Evolutionary conservation across 1,140 invertebrate genomes (phyloP).

Genomic region (Neuroterus valhalla): DNA sequence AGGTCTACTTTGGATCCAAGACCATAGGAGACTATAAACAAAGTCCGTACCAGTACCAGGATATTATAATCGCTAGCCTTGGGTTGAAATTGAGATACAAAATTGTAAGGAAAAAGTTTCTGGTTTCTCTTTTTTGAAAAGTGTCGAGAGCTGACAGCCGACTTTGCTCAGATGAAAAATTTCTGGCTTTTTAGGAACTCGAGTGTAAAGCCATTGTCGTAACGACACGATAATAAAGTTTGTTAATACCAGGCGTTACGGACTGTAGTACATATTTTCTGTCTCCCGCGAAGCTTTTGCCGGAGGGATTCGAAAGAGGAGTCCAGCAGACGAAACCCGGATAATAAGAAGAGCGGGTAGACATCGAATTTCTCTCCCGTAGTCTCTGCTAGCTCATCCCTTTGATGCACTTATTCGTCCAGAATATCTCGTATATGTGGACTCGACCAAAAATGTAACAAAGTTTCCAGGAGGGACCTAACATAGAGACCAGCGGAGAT

Average conservation of each 20-base stretch:
- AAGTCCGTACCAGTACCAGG: no score
- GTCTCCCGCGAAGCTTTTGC: conserved; percentile 26
- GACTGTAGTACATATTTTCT: conserved; percentile 27
- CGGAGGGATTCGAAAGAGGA: conserved; percentile 28
- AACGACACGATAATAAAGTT: conserved; percentile 29
- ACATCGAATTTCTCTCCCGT: conserved; percentile 47
- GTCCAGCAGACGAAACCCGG: conserved; percentile 23
- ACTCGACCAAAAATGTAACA: conserved; percentile 71
- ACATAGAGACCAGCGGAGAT: conserved; percentile 63
- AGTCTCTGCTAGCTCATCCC: conserved; percentile 55
- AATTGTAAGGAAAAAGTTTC: background rate
- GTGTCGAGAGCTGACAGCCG: conserved; percentile 5
- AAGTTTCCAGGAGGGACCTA: conserved; percentile 65
- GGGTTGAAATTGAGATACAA: background rate
- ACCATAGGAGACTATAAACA: background rate
- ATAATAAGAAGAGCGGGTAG: conserved; percentile 48
- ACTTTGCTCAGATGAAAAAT: conserved; percentile 30
- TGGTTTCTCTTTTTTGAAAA: background rate
- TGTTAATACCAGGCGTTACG: conserved; percentile 27
- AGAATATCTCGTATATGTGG: conserved; percentile 56
- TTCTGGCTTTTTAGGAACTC: conserved; percentile 30
- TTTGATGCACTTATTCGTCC: conserved; percentile 69
- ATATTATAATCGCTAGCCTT: background rate
- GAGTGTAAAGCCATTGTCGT: conserved; percentile 30
- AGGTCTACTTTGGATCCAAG: no score